These are phyloP conservation scores for Candidula unifasciata DNA, from an alignment of 2,888 invertebrate species.

Conservation along the genomic window DNA sequence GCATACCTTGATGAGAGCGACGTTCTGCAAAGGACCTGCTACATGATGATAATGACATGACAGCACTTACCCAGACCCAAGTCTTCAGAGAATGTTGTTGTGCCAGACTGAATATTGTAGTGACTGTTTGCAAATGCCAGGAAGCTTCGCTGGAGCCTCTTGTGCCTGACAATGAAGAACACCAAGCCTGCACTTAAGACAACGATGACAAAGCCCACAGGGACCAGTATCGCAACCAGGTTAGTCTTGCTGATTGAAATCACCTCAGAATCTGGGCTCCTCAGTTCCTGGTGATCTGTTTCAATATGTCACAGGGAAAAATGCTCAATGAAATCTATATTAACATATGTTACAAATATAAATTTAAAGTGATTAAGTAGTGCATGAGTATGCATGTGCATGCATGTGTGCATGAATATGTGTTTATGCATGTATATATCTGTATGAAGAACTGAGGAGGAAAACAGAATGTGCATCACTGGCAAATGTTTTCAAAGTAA, in stretches of 20 bases:
- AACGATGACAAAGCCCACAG: slow-evolving; percentile 81
- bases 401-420: no score
- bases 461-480: no score
- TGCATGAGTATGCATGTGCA: not conserved
- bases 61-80: slow-evolving; percentile 78
- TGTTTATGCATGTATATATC: no score
- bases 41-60: not conserved
- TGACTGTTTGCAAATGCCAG: slow-evolving; percentile 89
- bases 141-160: slow-evolving; percentile 87
- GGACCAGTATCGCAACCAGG: slow-evolving; percentile 80
- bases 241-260: slow-evolving; percentile 56
- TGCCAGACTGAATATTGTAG: slow-evolving; percentile 91
- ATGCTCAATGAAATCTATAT: not conserved
- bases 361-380: not conserved
- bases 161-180: slow-evolving; percentile 84
- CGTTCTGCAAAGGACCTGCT: no score
- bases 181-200: slow-evolving; percentile 82
- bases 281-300: not conserved
- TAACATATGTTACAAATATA: not conserved
- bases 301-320: not conserved
- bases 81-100: slow-evolving; percentile 88
- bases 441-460: no score
- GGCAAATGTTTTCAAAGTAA: no score
- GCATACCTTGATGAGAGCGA: no score
- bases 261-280: not conserved